These are phyloP conservation scores for Xestia sexstrigata DNA, from an alignment of 2,888 invertebrate genomes.

Conservation along the genomic window DNA sequence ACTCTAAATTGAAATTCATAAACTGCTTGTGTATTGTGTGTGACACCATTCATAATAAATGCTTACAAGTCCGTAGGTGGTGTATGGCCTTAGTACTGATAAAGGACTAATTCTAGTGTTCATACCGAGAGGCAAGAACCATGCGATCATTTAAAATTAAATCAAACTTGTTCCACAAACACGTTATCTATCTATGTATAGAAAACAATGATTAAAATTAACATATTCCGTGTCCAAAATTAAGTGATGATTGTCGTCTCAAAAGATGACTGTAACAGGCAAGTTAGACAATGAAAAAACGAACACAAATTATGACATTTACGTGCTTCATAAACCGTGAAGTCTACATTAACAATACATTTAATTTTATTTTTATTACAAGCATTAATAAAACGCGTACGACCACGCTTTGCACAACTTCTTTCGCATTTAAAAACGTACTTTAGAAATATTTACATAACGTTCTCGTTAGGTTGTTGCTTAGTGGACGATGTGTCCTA, in stretches of 20 bases:
- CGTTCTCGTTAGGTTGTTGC: conserved; percentile 30
- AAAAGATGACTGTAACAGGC: conserved; percentile 20
- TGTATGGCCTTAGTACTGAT: conserved; percentile 30
- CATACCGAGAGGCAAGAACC: conserved; percentile 45
- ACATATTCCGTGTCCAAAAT: conserved; percentile 16
- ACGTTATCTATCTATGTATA: neutral
- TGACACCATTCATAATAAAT: conserved; percentile 42
- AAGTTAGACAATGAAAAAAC: conserved; percentile 34
- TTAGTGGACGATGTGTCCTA: conserved; percentile 54
- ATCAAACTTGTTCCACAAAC: conserved; percentile 30
- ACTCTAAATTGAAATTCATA: conserved; percentile 27
- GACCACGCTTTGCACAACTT: conserved; percentile 17
- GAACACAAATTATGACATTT: conserved; percentile 15
- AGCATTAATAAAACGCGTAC: conserved; percentile 40
- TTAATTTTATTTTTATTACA: conserved; percentile 24
- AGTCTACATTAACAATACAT: conserved; percentile 39
- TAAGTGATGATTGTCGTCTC: conserved; percentile 5
- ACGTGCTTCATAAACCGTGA: conserved; percentile 54
- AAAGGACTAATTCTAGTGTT: conserved; percentile 20
- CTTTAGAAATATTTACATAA: conserved; percentile 61
- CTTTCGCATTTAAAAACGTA: conserved; percentile 36
- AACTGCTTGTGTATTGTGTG: conserved; percentile 31
- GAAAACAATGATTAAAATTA: neutral
- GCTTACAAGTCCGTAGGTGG: conserved; percentile 38
- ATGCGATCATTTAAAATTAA: conserved; percentile 24